Evolutionary conservation across 2,113 vertebrate genomes (phyloP).

Genomic region (Etheostoma spectabile): DNA sequence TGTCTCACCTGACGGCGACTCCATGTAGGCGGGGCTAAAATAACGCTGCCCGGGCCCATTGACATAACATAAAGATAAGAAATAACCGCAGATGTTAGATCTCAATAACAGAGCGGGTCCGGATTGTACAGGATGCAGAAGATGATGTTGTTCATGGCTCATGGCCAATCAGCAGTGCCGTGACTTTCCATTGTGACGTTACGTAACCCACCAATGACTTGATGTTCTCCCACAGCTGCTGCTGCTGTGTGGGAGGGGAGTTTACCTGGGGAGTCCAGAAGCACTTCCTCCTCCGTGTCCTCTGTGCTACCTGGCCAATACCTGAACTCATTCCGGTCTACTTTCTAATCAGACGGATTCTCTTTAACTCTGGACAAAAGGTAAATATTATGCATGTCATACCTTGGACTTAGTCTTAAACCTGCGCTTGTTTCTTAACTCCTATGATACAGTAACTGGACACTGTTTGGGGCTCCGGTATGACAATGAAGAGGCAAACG

Average conservation of each 20-base stretch:
- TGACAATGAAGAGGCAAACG: not conserved
- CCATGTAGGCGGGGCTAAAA: not conserved
- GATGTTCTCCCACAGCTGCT: not conserved
- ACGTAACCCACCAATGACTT: constrained; percentile 29
- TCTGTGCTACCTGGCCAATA: constrained; percentile 15
- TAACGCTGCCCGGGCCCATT: not conserved
- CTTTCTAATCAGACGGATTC: not conserved
- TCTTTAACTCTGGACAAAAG: constrained; percentile 11
- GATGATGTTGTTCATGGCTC: not conserved
- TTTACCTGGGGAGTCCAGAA: constrained; percentile 34
- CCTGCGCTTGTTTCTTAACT: not conserved
- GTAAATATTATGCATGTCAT: constrained; percentile 29
- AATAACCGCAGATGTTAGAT: not conserved
- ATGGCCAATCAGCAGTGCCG: constrained; percentile 16
- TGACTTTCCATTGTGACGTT: constrained; percentile 8
- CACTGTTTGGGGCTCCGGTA: not conserved
- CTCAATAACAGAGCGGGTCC: not conserved
- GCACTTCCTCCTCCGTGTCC: constrained; percentile 62
- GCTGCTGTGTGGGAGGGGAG: constrained; percentile 57
- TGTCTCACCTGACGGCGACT: not conserved
- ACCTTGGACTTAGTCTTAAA: not conserved
- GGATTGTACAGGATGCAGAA: too few relatives aligned
- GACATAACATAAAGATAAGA: not conserved
- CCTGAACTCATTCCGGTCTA: not conserved
- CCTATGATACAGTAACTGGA: too few relatives aligned